Evolutionary conservation across 2,113 vertebrate species (phyloP), one percentile per base, ranked within the genome.

Genomic region (Hydrolagus affinis): DNA sequence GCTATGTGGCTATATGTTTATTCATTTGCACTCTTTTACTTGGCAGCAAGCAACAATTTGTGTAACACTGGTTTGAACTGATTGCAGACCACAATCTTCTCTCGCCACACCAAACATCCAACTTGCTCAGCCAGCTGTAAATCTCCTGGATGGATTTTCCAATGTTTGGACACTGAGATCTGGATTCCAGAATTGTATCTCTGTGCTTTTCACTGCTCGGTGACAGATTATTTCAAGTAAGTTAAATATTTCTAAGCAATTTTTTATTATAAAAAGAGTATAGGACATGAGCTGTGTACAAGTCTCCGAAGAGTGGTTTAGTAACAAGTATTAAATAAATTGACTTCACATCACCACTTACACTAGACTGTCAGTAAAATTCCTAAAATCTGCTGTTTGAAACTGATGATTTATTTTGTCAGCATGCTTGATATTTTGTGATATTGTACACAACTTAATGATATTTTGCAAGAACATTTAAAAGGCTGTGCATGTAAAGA

Each of bases 31-130:
- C 56, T 80, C 77, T 60, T 64, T 80, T 80, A 60, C 62, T 28
- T 64, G 23, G 15, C 77, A 80, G 77, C 77, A 80, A 28, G 57
- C 21, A 80, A 57, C 56, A 14, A 80, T 80, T 64, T 80, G 60
- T 80, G 60, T 59, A 60, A 80, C 59, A 80, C 77, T 80, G 77
- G 59, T 64, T 80, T 80, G 23, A 80, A 80, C 77, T 64, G 77
- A 56, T 80, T 80, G 28, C 23, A 64, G 59, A 80, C 57, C 23
- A 64, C 77, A 80, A 80, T 80, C 57, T 80, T 62, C 77, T 60
- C 59, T 28, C 77, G 62, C 76, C 76, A 28, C 76, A 80, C 57
- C 77, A 80, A 64, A 80, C 60, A 80, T 66, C 23, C n/a, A 64
- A n/a, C 75, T 11, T 78, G 75, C 75, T 60, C 57, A 78, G 75